Base-by-base conservation (phyloP, 2,113 vertebrate genomes). In the Pachypanchax playfairii region DNA sequence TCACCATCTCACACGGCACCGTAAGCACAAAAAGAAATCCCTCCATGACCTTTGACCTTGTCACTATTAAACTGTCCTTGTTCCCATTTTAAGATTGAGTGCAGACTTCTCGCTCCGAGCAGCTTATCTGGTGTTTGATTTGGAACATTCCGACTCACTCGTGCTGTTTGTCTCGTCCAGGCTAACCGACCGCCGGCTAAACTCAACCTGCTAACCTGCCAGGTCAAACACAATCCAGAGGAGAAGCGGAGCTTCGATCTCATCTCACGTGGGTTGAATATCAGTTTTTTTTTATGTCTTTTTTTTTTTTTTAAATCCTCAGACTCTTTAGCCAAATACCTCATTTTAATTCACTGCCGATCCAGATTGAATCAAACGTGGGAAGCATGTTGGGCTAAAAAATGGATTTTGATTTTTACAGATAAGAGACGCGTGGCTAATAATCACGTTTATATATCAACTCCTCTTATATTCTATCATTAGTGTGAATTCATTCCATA, bases 191-290 rank as follows among this genome's bases (percentile, higher is more conserved):
- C 95, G n/a, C 97, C 97, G 38, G 96, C 97, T 44, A 99, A 99
- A 85, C 96, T 99, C 88, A 99, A 99, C 92, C 94, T 99, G 56
- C 91, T 99, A 65, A 99, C 97, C 84, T 99, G 97, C 82, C 97
- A 99, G 82, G 97, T 99, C 91, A 98, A 98, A 88, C 96, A 96
- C 88, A 98, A 96, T 70, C 96, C 97, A 0, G 97, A 99, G n/a
- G 97, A 99, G 91, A 98, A 96, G 88, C 96, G 95, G 73, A 96
- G 95, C 82, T 99, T 99, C 75, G 96, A 99, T 91, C 97, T 99
- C 77, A 99, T 99, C 90, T 99, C 97, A 80, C 97, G 97, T 98
- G 92, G 75, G 95, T 91, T 66, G 10, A 20, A 17, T 14, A 35
- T 33, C 31, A 2, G 7, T 10, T 2, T 33, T 4, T 33, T 2